Evolutionary conservation across 2,113 vertebrate genomes (phyloP), one percentile per base, ranked within the genome.

Genomic region (Cavia porcellus): DNA sequence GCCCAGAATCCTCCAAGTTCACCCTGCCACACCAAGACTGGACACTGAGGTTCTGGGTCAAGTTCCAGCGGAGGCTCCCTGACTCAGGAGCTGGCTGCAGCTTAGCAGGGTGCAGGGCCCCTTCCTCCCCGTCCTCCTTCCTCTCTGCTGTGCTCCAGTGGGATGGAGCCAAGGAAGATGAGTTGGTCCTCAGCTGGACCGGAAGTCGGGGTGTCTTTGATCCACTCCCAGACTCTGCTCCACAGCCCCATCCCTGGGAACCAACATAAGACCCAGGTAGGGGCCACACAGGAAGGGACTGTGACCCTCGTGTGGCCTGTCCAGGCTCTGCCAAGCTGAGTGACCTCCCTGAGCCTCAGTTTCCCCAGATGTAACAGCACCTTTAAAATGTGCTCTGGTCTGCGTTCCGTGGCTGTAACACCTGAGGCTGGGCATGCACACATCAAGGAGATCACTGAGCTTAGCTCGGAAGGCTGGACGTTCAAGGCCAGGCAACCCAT

Each of bases 21-120:
- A 61, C 38, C 15, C 47, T 1, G 5, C 12, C n/a, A 13, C 19
- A 35, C 0, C 0, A 1, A 1, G 74, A 68, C 66, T 68, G 4
- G 4, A 52, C 62, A 10, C 28, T 38, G 38, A 19, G 38, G 32
- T 24, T 59, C 57, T 6, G 57, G 50, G 55, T 3, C 3, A 20
- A 17, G 66, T 28, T 52, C 28, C 57, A 70, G 7, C 1, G 0
- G 0, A 50, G 55, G 55, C 17, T 57, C 55, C 55, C 55, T 19
- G 17, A 57, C 17, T 17, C 5, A 17, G 55, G 55, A 19, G 55
- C 17, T 4, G 55, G 55, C 15, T 19, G 17, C 55, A 50, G 28
- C 25, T 50, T 15, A 13, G 7, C 75, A 7, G 6, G 28, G 75
- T 28, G 75, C 30, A 12, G 3, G 13, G 13, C 45, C 45, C 20